Evolutionary conservation across 2,797 vertebrate species (phyloP).

Genomic region (Coilia nasus): DNA sequence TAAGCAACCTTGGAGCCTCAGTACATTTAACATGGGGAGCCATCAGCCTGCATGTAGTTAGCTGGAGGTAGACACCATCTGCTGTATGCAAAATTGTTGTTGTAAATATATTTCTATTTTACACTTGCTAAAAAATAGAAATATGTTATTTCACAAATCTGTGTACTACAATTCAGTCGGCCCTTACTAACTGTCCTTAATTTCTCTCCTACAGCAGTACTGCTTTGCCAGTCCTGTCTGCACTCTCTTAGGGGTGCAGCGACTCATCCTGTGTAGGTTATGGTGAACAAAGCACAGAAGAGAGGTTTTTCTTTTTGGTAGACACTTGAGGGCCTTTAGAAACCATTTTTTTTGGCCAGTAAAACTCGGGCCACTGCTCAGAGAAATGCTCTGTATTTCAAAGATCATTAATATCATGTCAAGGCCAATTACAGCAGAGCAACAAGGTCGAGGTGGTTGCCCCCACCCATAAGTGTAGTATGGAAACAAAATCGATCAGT

Average conservation of each 20-base stretch:
- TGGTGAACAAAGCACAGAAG: slow-evolving; percentile 90
- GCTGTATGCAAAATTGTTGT: slow-evolving; percentile 85
- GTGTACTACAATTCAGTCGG: slow-evolving; percentile 99
- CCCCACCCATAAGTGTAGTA: neutral
- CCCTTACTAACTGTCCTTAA: slow-evolving; percentile 99
- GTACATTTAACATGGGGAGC: neutral
- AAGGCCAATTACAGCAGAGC: neutral
- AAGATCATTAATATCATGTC: neutral
- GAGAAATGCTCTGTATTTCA: neutral
- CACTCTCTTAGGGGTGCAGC: slow-evolving; percentile 99
- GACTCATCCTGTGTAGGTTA: slow-evolving; percentile 99
- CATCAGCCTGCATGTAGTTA: slow-evolving; percentile 78
- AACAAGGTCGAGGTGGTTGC: neutral
- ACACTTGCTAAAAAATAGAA: slow-evolving; percentile 80
- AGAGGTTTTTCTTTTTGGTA: slow-evolving; percentile 66
- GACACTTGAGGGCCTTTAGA: slow-evolving; percentile 64
- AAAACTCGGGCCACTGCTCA: neutral
- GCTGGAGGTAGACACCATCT: slow-evolving; percentile 69
- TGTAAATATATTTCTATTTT: slow-evolving; percentile 84
- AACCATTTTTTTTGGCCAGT: neutral
- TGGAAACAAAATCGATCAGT: neutral
- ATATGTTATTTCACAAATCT: slow-evolving; percentile 79
- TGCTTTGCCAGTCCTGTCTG: slow-evolving; percentile 99
- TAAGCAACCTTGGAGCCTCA: neutral
- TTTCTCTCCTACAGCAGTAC: slow-evolving; percentile 99